These are phyloP conservation scores for Drosophila murphyi DNA, from an alignment of 1,140 invertebrate species.

Conservation along the genomic window DNA sequence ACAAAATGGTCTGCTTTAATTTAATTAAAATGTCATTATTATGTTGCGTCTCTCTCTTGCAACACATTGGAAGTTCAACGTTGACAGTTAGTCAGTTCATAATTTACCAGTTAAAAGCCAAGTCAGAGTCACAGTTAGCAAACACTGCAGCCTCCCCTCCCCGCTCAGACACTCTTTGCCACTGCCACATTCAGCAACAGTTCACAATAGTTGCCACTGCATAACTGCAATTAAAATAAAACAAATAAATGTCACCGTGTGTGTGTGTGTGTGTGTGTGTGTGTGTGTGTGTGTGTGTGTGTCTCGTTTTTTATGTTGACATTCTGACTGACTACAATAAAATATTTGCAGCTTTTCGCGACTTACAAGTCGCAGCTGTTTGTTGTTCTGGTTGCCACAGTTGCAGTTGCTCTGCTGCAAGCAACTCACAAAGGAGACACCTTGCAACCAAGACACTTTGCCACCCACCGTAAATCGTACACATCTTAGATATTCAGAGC, in stretches of 20 bases:
- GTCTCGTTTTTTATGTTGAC: constrained; percentile 6
- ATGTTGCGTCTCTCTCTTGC: constrained; percentile 3
- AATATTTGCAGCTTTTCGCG: constrained; percentile 38
- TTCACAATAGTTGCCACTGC: constrained; percentile 20
- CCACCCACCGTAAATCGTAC: too few relatives aligned
- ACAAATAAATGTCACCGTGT: constrained; percentile 50
- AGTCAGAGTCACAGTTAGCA: constrained; percentile 18
- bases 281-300: not conserved
- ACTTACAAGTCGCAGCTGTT: not conserved
- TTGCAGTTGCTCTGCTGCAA: constrained; percentile 3
- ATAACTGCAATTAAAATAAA: constrained; percentile 58
- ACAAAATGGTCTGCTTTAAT: constrained; percentile 34
- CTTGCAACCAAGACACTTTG: too few relatives aligned
- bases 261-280: not conserved
- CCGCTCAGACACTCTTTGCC: not conserved
- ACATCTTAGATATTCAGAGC: too few relatives aligned
- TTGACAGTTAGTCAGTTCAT: constrained; percentile 12
- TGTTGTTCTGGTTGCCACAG: constrained; percentile 7
- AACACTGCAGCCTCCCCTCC: not conserved
- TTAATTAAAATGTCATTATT: constrained; percentile 64
- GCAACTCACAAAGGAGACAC: constrained; percentile 22
- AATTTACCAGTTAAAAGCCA: constrained; percentile 29
- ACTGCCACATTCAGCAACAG: not conserved
- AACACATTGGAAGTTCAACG: not conserved
- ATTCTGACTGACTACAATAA: constrained; percentile 44